A percentile compares a stretch with the other conserved stretches of the same genome.
Conservation (phyloP, 2,113 vertebrate genomes). For the Chunga burmeisteri region DNA sequence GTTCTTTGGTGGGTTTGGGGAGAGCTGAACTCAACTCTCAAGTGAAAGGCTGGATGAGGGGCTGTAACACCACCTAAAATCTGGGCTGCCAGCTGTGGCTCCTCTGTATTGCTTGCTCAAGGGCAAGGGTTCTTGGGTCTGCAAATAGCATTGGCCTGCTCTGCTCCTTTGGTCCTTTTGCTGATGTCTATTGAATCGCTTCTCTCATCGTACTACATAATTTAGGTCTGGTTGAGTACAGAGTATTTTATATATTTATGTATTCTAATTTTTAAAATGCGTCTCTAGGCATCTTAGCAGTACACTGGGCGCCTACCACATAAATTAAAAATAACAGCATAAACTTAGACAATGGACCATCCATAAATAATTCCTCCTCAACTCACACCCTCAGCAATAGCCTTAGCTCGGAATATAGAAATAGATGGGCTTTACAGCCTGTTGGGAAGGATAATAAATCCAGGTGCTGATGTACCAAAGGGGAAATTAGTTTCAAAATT, state of each 20-base stretch:
- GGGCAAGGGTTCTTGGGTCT: neutral
- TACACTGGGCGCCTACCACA: neutral
- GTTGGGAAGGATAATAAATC: conserved; percentile 55
- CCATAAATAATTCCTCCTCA: conserved; percentile 38
- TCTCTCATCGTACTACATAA: neutral
- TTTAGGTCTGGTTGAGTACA: conserved; percentile 30
- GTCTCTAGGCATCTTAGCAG: conserved; percentile 26
- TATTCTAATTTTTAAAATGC: conserved; percentile 52
- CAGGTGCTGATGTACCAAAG: neutral
- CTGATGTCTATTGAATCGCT: neutral
- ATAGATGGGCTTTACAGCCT: conserved; percentile 28
- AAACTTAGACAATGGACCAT: conserved; percentile 50
- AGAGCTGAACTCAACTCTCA: neutral
- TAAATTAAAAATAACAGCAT: conserved; percentile 61
- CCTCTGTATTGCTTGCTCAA: neutral
- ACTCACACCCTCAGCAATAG: conserved; percentile 27
- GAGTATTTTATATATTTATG: conserved; percentile 62
- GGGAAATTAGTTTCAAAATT: conserved; percentile 43
- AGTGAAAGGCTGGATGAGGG: neutral
- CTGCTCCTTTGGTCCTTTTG: neutral
- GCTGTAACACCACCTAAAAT: neutral
- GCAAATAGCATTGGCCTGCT: neutral
- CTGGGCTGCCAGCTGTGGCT: neutral
- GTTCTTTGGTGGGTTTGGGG: neutral
- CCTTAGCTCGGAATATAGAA: conserved; percentile 9